Evolutionary conservation across 1,140 invertebrate genomes (phyloP), one percentile per base, ranked within the genome.

Genomic region (Apocrypta bakeri): DNA sequence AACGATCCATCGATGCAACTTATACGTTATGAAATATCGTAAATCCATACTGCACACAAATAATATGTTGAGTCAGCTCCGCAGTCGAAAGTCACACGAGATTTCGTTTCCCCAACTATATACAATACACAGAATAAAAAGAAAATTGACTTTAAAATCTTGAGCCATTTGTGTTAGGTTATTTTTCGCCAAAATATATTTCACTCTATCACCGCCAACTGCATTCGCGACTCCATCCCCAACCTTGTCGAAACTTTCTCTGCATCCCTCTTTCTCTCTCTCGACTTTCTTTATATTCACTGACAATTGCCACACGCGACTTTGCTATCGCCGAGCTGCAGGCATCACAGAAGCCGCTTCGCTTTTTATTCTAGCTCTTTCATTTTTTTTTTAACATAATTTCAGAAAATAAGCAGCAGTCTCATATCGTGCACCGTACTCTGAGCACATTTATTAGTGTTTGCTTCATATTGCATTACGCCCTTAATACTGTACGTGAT

Each of bases 201-300:
- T n/a, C 48, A 0, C 48, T 56, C 48, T 6, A 14, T 56, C 48
- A 17, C 17, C 48, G 3, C 4, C 4, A 14, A 56, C 48, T 3
- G n/a, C n/a, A n/a, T 56, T 21, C 48, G 4, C 48, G 14, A 37
- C n/a, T n/a, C n/a, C n/a, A n/a, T n/a, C 40, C 9, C 40, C 40
- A 21, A 56, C 14, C 12, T 48, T 48, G 12, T 48, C 14, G 21
- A 56, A 56, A 56, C 48, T 56, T 56, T 56, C 17, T 17, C 14
- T 7, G 17, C 48, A 17, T n/a, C 37, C 14, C 25, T 72, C 42
- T 33, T 31, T 17, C 31, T 69, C 4, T n/a, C 37, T 42, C 25
- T 72, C 42, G 25, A 61, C 72, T 74, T 74, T 74, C 17, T 61
- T 66, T 8, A 66, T 66, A 66, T 66, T 66, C 27, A 66, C 63